Percentiles rank a stretch among this genome's conserved stretches.
Evolutionary conservation across 2,888 invertebrate genomes (phyloP).

Genomic region (Cantharis rufa): DNA sequence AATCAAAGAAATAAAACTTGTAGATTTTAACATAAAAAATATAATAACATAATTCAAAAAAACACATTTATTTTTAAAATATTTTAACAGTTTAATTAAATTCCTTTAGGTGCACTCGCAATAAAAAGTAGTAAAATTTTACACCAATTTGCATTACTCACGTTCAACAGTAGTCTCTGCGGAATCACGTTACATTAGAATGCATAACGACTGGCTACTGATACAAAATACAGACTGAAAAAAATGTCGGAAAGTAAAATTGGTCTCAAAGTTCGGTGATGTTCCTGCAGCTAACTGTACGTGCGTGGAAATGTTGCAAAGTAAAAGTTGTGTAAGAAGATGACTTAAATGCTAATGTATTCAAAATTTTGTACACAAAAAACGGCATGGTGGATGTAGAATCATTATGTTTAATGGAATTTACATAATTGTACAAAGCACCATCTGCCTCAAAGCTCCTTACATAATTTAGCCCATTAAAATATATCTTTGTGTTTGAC

Average conservation of each 20-base stretch:
- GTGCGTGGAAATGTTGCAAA: slow-evolving; percentile 28
- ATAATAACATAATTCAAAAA: background rate
- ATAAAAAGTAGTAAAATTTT: slow-evolving; percentile 44
- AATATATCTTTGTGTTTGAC: slow-evolving; percentile 14
- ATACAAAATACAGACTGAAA: slow-evolving; percentile 36
- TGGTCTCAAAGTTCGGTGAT: slow-evolving; percentile 32
- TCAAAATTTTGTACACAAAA: slow-evolving; percentile 21
- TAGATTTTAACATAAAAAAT: background rate
- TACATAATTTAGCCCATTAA: slow-evolving; percentile 23
- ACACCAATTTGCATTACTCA: slow-evolving; percentile 44
- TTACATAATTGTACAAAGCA: slow-evolving; percentile 27
- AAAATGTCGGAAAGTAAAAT: slow-evolving; percentile 42
- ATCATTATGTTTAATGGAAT: slow-evolving; percentile 23
- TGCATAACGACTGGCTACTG: slow-evolving; percentile 44
- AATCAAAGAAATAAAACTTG: background rate
- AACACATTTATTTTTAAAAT: slow-evolving; percentile 10
- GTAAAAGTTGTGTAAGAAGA: slow-evolving; percentile 9
- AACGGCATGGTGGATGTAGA: slow-evolving; percentile 15
- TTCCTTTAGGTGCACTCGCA: slow-evolving; percentile 46
- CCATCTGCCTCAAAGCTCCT: slow-evolving; percentile 21
- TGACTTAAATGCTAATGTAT: slow-evolving; percentile 16
- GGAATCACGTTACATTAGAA: slow-evolving; percentile 41
- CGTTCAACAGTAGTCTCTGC: slow-evolving; percentile 37
- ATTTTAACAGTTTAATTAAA: slow-evolving; percentile 33
- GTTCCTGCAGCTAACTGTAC: slow-evolving; percentile 22